phyloP scores from a whole-genome alignment of 2,797 vertebrate species.

The Pagetopsis macropterus region DNA sequence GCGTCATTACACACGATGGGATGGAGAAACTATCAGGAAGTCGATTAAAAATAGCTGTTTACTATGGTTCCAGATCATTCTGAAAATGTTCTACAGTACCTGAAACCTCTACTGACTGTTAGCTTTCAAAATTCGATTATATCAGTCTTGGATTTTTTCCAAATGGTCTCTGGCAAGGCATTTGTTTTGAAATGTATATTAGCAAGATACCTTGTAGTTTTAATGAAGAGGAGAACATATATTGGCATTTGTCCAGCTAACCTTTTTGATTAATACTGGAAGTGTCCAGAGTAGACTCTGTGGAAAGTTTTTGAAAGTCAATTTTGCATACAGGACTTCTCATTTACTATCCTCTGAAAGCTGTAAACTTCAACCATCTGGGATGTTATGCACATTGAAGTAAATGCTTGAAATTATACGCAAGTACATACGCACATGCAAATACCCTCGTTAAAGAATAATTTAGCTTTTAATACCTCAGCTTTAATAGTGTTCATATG shows the following conservation, averaged over 20 bases:
- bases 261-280: not conserved
- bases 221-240: not conserved
- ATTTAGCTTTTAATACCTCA: constrained; percentile 65
- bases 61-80: constrained; percentile 1
- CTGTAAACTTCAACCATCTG: constrained; percentile 61
- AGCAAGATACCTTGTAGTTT: not conserved
- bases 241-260: constrained; percentile 4
- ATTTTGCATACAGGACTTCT: constrained; percentile 25
- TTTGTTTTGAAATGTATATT: constrained; percentile 11
- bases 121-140: constrained; percentile 2
- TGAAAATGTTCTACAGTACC: not conserved
- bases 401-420: constrained; percentile 37
- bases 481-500: constrained; percentile 64
- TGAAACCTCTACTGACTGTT: constrained; percentile 16
- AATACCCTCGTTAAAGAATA: constrained; percentile 61
- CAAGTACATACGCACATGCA: constrained; percentile 36
- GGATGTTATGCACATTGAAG: constrained; percentile 34
- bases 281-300: constrained; percentile 9
- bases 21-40: constrained; percentile 26
- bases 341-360: constrained; percentile 18
- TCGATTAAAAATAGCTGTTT: constrained; percentile 12
- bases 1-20: constrained; percentile 28
- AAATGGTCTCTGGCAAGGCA: not conserved
- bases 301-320: constrained; percentile 45
- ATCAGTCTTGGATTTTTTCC: not conserved